These are phyloP conservation scores for Sylvilagus floridanus DNA, from an alignment of 2,797 vertebrate genomes.

Conservation along the genomic window DNA sequence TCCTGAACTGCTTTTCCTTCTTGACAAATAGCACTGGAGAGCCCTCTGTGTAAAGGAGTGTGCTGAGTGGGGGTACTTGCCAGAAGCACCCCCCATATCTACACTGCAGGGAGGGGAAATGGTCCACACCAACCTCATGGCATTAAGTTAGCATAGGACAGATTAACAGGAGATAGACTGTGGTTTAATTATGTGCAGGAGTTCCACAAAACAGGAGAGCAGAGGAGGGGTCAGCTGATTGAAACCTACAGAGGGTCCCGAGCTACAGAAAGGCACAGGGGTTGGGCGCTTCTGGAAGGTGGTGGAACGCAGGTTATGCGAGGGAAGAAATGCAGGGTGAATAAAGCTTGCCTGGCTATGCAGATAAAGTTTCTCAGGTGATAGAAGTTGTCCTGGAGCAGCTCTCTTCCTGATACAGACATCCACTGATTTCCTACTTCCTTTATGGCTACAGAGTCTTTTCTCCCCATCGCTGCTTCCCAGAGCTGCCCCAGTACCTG, in stretches of 20 bases:
- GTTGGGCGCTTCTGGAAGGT: background rate
- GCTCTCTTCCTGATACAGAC: background rate
- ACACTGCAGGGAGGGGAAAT: background rate
- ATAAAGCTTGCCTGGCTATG: background rate
- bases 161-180: background rate
- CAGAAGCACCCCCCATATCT: background rate
- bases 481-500: background rate
- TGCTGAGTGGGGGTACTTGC: background rate
- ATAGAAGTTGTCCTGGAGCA: background rate
- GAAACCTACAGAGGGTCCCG: background rate
- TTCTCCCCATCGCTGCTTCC: background rate
- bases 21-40: background rate
- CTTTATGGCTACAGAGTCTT: background rate
- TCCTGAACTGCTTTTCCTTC: slow-evolving; percentile 28
- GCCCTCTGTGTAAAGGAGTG: background rate
- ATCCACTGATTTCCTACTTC: background rate
- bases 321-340: no score
- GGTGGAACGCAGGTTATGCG: background rate
- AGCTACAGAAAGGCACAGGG: background rate
- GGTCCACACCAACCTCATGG: background rate
- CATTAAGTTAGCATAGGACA: background rate
- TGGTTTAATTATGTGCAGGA: background rate
- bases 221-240: background rate
- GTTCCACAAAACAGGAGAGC: background rate
- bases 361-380: background rate